Conservation (phyloP, 2,113 vertebrate genomes). For the Rhinoptilus africanus region DNA sequence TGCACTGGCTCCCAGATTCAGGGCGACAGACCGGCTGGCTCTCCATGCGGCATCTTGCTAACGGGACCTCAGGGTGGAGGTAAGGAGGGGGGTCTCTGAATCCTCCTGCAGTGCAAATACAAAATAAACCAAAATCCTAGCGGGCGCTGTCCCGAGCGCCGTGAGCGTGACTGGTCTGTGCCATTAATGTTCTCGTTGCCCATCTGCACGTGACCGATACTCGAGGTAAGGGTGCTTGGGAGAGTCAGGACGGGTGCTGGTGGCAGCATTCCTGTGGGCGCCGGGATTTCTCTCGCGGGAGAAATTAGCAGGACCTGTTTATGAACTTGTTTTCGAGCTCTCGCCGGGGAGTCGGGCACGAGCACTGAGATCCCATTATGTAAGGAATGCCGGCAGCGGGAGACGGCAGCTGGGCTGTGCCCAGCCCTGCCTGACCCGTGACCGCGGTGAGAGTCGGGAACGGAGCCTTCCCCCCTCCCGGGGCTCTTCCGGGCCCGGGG, state of each 20-base stretch:
- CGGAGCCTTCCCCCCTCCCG: neutral
- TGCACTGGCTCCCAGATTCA: neutral
- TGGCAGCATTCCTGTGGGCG: slow-evolving; percentile 44
- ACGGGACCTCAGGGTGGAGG: neutral
- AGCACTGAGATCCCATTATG: slow-evolving; percentile 65
- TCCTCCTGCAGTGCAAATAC: neutral
- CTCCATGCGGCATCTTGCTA: neutral
- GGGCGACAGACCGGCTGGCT: fast-evolving
- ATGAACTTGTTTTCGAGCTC: slow-evolving; percentile 58
- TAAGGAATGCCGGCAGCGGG: neutral
- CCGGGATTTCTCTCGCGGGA: neutral
- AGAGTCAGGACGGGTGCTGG: neutral
- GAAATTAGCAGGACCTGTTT: slow-evolving; percentile 59
- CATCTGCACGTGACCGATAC: neutral
- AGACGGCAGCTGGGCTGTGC: slow-evolving; percentile 33
- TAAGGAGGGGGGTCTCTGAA: neutral
- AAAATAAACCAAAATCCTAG: neutral
- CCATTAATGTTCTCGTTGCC: neutral
- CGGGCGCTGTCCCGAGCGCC: fast-evolving
- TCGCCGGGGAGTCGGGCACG: neutral
- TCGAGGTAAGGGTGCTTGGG: neutral
- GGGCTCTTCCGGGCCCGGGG: neutral
- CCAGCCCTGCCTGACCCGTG: slow-evolving; percentile 37
- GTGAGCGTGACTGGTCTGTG: neutral
- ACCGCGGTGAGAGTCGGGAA: slow-evolving; percentile 29